These are phyloP conservation scores for Thamnophis elegans DNA, from an alignment of 2,797 vertebrate species.

Conservation along the genomic window DNA sequence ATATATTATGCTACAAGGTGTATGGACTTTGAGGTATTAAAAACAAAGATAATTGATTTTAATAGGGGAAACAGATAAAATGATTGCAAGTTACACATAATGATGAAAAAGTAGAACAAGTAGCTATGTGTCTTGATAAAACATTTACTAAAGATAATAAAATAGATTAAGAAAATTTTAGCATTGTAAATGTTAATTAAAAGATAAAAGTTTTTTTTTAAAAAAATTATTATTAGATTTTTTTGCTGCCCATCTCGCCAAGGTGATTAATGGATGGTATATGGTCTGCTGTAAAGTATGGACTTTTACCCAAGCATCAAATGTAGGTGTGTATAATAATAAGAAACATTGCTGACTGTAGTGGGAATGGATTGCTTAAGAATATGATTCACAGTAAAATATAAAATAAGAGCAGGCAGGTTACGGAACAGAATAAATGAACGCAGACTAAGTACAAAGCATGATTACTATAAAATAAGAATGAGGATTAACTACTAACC, in stretches of 20 bases:
- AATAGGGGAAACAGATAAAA: not conserved
- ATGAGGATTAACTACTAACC: not conserved
- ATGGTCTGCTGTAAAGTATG: not conserved
- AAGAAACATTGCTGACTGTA: not conserved
- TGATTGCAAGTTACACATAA: not conserved
- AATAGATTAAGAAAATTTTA: not conserved
- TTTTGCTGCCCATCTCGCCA: not conserved
- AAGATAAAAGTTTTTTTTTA: not conserved
- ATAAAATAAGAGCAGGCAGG: not conserved
- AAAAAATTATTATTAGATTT: not conserved
- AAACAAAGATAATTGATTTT: not conserved
- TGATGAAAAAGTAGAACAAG: not conserved
- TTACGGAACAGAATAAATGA: not conserved
- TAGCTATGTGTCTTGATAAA: not conserved
- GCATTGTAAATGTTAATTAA: not conserved
- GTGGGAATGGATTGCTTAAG: not conserved
- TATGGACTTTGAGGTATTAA: not conserved
- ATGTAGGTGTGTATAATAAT: not conserved
- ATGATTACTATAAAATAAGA: not conserved
- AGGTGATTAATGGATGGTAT: not conserved
- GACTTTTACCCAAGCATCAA: not conserved
- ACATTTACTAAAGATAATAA: not conserved
- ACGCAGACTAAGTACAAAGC: not conserved
- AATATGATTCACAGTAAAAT: not conserved
- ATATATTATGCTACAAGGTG: not conserved